Percentiles rank a stretch among this genome's conserved stretches.
phyloP scores from a whole-genome alignment of 1,140 invertebrate genomes.

The Caenorhabditis inopinata region DNA sequence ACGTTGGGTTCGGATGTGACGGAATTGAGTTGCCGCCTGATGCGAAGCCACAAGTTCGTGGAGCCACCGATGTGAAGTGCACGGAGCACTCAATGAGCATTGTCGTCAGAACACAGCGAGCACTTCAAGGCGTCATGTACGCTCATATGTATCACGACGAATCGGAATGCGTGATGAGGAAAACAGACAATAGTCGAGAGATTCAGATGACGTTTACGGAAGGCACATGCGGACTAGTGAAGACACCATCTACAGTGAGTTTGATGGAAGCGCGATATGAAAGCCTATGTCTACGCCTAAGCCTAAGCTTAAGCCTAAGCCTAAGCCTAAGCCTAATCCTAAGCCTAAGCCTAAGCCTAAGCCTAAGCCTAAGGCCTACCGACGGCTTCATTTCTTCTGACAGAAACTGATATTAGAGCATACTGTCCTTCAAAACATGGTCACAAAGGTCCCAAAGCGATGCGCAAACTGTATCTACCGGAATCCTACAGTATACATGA shows the following conservation, averaged over 20 bases:
- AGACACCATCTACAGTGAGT: constrained; percentile 55
- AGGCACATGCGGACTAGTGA: constrained; percentile 60
- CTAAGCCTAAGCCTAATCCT: no score
- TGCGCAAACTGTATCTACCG: no score
- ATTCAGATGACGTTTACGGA: constrained; percentile 59
- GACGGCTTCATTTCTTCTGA: no score
- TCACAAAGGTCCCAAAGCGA: no score
- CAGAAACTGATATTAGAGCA: no score
- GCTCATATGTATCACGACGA: constrained; percentile 63
- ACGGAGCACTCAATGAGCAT: constrained; percentile 62
- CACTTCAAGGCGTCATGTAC: constrained; percentile 62
- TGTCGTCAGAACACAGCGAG: constrained; percentile 61
- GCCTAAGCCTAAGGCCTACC: no score
- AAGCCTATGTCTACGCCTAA: no score
- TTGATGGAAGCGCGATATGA: no score
- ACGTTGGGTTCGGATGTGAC: constrained; percentile 63
- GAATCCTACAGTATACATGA: no score
- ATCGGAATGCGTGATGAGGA: constrained; percentile 49
- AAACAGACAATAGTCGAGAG: constrained; percentile 51
- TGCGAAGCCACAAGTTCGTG: constrained; percentile 57
- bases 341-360: no score
- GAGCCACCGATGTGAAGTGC: constrained; percentile 62
- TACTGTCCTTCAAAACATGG: no score
- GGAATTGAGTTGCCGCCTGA: constrained; percentile 58
- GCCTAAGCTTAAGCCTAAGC: no score